phyloP scores from a whole-genome alignment of 92 coral and sea anemone genomes.

The Heliopora coerulea region DNA sequence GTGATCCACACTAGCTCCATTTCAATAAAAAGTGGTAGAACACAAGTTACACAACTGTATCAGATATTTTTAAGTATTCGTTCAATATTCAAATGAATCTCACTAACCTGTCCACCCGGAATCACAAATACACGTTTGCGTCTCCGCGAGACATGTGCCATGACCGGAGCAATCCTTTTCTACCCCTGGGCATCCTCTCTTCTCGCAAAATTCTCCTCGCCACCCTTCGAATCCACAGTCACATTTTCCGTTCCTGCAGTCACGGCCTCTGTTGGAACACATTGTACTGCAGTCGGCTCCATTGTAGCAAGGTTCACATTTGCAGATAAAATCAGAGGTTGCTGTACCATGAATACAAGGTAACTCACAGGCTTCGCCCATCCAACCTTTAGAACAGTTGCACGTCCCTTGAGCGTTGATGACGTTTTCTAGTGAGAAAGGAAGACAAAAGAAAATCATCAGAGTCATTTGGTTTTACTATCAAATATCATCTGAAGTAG shows the following conservation, averaged over 20 bases:
- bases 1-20: no score
- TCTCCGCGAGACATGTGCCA: conserved; percentile 76
- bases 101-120: conserved; percentile 84
- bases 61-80: no score
- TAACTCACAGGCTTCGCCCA: conserved; percentile 85
- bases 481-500: no score
- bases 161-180: conserved; percentile 91
- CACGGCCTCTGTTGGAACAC: conserved; percentile 76
- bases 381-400: conserved; percentile 81
- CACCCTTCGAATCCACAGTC: conserved; percentile 95
- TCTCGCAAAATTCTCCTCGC: conserved; percentile 85
- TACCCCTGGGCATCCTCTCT: conserved; percentile 87
- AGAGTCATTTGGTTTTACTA: no score
- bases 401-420: conserved; percentile 71
- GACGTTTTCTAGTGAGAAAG: conserved; percentile 10
- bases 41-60: no score
- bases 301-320: conserved; percentile 79
- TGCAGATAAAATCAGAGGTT: conserved; percentile 62
- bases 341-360: conserved; percentile 77
- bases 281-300: conserved; percentile 84
- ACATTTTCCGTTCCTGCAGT: conserved; percentile 65
- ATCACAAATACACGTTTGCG: conserved; percentile 79
- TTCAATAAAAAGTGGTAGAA: no score
- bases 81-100: no score
- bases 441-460: not conserved